phyloP scores from a whole-genome alignment of 2,113 vertebrate genomes.

The Neomonachus schauinslandi region DNA sequence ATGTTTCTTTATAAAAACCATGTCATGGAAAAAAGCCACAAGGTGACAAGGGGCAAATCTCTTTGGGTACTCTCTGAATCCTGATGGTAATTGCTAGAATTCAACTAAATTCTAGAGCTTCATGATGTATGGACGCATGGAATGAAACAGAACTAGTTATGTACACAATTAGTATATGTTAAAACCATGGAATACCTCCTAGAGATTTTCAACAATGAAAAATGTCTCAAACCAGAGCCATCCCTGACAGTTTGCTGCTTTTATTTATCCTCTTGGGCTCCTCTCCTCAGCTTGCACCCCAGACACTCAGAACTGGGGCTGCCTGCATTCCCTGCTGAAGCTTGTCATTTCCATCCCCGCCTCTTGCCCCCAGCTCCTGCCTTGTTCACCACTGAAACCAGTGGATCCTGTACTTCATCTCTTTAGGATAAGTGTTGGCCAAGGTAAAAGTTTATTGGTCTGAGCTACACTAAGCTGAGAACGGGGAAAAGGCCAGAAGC shows the following conservation, averaged over 20 bases:
- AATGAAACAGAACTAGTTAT: not conserved
- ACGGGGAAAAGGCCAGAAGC: not conserved
- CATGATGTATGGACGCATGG: not conserved
- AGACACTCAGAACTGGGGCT: not conserved
- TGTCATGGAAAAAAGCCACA: not conserved
- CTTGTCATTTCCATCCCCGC: not conserved
- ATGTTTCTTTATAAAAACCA: not conserved
- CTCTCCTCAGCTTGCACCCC: not conserved
- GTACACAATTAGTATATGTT: not conserved
- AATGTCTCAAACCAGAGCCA: not conserved
- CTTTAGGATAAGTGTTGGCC: not conserved
- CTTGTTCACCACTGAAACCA: not conserved
- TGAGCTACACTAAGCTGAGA: not conserved
- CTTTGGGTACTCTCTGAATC: not conserved
- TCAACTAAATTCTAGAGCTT: not conserved
- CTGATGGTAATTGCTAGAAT: constrained; percentile 2
- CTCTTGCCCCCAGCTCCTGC: not conserved
- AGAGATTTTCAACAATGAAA: not conserved
- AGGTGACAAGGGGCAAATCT: not conserved
- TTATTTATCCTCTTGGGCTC: not conserved
- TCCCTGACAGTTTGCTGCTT: not conserved
- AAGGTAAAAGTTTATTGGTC: not conserved
- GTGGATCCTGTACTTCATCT: not conserved
- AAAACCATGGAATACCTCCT: not conserved
- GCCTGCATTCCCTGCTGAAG: not conserved